Evolutionary conservation across 2,797 vertebrate species (phyloP).

Genomic region (Sylvilagus floridanus): DNA sequence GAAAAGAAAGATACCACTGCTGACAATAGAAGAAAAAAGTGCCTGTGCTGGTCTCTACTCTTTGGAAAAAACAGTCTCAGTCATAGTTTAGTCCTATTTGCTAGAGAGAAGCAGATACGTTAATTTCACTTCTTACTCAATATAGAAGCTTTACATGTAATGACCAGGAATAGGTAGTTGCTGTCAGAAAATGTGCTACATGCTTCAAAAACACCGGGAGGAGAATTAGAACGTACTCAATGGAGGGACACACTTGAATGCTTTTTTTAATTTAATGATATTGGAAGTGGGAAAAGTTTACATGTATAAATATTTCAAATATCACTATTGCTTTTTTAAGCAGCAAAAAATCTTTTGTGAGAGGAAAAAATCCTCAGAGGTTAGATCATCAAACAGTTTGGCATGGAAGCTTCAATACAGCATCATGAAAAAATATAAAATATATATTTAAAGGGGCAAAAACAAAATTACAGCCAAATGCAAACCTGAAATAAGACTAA

Average conservation of each 20-base stretch:
- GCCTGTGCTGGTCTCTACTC: constrained; percentile 6
- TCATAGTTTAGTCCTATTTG: background rate
- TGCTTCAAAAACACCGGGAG: background rate
- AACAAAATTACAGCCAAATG: background rate
- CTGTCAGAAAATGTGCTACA: background rate
- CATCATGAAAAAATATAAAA: background rate
- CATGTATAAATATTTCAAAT: background rate
- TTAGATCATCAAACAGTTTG: background rate
- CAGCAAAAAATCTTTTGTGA: background rate
- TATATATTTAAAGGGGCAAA: background rate
- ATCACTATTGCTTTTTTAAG: background rate
- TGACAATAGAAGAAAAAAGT: constrained; percentile 35
- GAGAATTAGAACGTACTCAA: background rate
- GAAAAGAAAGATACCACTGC: background rate
- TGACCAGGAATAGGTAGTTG: background rate
- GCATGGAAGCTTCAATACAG: background rate
- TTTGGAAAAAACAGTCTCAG: constrained; percentile 11
- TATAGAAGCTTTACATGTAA: background rate
- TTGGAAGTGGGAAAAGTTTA: background rate
- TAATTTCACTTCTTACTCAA: constrained; percentile 16
- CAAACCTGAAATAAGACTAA: background rate
- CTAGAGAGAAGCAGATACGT: background rate
- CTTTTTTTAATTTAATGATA: constrained; percentile 32
- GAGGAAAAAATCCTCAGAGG: background rate
- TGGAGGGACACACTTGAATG: background rate